Base-by-base conservation (phyloP, 2,797 vertebrate genomes). In the Nannoperca australis region DNA sequence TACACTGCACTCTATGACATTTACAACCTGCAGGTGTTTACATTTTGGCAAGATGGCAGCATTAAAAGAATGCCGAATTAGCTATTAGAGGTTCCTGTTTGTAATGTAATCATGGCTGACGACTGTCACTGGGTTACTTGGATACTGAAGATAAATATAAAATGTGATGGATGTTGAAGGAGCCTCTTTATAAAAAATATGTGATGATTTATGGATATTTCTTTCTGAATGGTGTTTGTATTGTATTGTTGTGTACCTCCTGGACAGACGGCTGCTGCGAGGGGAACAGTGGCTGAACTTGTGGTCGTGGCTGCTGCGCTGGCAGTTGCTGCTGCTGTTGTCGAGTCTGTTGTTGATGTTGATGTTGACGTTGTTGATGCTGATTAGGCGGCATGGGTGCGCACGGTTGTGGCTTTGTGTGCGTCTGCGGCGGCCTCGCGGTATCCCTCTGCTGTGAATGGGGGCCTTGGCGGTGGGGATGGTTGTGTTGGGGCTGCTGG, bases 201-300 rank as follows among this genome's bases (percentile, higher is more conserved):
- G 24, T 36, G 2, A 4, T 14, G 17, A 51, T 34, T 47, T 47
- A 1, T 2, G 1, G 2, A 20, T 27, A 27, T 42, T 24, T 18
- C 32, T 38, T 8, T 36, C 8, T 36, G 9, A 9, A 38, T 38
- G 9, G 11, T 38, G n/a, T n/a, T n/a, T n/a, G n/a, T 38, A 8
- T 38, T 38, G 9, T 38, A 38, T 38, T 38, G 2, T 38, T 38
- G 1, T 38, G 36, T 38, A 38, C 36, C 96, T 99, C 97, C 94
- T 97, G 97, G 81, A 93, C 95, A 55, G 95, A 89, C 11, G 95
- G 93, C 24, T 93, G 90, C 84, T 96, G 88, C 0, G 60, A 61
- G 24, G 91, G 76, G 0, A 89, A 70, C 69, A 80, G 86, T 0
- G 83, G 82, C 62, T 88, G 87, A 59, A 73, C 84, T 20, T 78